Conservation (phyloP, 2,888 invertebrate genomes). For the Linnaemya tessellans region DNA sequence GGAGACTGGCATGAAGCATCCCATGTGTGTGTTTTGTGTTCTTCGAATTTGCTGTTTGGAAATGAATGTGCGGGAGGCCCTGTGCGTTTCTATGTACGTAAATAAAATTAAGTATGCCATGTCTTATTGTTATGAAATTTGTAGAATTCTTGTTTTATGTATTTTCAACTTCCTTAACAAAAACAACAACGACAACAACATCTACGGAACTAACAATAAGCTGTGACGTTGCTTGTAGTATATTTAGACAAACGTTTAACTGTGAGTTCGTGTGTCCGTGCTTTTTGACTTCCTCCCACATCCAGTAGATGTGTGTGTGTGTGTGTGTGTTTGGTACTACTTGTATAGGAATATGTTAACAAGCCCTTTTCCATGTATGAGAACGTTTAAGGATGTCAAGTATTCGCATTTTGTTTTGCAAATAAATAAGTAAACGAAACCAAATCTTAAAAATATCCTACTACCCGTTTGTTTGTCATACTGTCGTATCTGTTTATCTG, state of each 20-base stretch:
- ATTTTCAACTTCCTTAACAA: conserved; percentile 17
- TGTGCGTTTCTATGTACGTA: neutral
- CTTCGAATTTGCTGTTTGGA: neutral
- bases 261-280: neutral
- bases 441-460: conserved; percentile 53
- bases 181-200: neutral
- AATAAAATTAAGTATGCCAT: conserved; percentile 41
- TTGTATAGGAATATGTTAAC: conserved; percentile 42
- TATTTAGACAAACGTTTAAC: neutral
- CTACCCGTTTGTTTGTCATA: conserved; percentile 1
- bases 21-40: conserved; percentile 8
- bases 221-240: neutral
- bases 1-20: neutral
- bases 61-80: neutral
- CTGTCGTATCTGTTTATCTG: neutral
- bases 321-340: neutral
- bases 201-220: conserved; percentile 1
- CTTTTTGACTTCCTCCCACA: neutral
- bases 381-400: conserved; percentile 65
- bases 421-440: conserved; percentile 48
- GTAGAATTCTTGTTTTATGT: conserved; percentile 27
- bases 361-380: conserved; percentile 36
- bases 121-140: conserved; percentile 57
- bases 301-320: neutral
- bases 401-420: conserved; percentile 49